These are phyloP conservation scores for Tenodera sinensis DNA, from an alignment of 2,888 invertebrate genomes.

Conservation along the genomic window DNA sequence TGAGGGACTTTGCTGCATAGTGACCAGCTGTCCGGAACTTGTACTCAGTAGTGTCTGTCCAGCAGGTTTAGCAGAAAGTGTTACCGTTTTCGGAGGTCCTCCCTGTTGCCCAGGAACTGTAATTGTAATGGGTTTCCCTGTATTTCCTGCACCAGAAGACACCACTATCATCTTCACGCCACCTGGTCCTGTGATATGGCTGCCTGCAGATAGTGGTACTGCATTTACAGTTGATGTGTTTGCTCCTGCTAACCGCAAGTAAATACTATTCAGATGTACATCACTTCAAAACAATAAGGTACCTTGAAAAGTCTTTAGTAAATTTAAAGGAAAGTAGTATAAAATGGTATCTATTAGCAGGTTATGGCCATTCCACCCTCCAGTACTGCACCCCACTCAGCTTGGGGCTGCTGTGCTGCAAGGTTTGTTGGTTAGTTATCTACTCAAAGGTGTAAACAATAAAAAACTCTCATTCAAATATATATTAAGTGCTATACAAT, in stretches of 20 bases:
- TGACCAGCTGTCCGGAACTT: not conserved
- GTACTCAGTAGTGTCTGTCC: not conserved
- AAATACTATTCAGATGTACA: not conserved
- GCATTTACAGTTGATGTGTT: conserved; percentile 39
- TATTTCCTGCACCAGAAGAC: conserved; percentile 52
- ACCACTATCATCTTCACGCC: conserved; percentile 57
- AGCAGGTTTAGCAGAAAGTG: conserved; percentile 44
- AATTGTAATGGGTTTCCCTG: conserved; percentile 66
- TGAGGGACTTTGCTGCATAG: not conserved
- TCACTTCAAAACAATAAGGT: not conserved
- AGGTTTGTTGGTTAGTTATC: too few relatives aligned
- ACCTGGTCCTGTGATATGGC: conserved; percentile 45
- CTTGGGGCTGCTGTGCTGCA: too few relatives aligned
- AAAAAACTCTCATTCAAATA: too few relatives aligned
- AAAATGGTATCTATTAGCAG: too few relatives aligned
- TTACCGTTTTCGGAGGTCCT: conserved; percentile 57
- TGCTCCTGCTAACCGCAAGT: not conserved
- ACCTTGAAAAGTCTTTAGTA: not conserved
- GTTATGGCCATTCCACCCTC: too few relatives aligned
- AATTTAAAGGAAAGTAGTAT: too few relatives aligned
- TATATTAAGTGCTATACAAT: too few relatives aligned
- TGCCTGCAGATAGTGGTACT: conserved; percentile 44
- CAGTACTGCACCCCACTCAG: too few relatives aligned
- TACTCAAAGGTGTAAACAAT: too few relatives aligned
- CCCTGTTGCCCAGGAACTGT: conserved; percentile 56